Base-by-base conservation (phyloP, 2,888 invertebrate genomes). In the Aproaerema taeniolella region DNA sequence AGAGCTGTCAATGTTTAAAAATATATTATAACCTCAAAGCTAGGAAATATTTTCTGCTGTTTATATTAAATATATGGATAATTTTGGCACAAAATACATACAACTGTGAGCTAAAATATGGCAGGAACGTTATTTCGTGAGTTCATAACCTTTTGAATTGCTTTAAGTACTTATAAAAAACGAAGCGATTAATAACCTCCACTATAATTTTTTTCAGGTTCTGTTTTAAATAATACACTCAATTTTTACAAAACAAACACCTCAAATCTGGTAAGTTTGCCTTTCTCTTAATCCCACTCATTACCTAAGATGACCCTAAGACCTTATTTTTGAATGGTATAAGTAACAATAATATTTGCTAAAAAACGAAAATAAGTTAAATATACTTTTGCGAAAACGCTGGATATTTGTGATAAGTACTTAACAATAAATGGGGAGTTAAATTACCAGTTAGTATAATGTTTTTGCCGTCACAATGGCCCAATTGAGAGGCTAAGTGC, bases 101-200 rank as follows among this genome's bases (percentile, higher is more conserved):
- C n/a, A n/a, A n/a, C n/a, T n/a, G n/a, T n/a, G n/a, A n/a, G n/a
- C n/a, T 20, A 14, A 41, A 47, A n/a, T 15, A 71, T 72, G 82
- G 73, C 80, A 37, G 79, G 79, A 41, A 68, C 75, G 15, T 48
- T 83, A 47, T 74, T 81, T 49, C 77, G 82, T 79, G 55, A 69
- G 81, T 65, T 40, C 9, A 9, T n/a, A 9, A 26, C n/a, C 6
- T 3, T n/a, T 5, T 26, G 8, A 3, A 26, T 26, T 9, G 6
- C 4, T 15, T 20, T 24, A 7, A 26, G 7, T 12, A 29, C 12
- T 5, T 29, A 29, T 29, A 11, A 8, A 2, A 11, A 29, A 11
- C 12, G 11, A 24, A 24, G 24, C 15, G 5, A 15, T 14, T 16
- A 10, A 24, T n/a, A 24, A 24, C 10, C 9, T 24, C 2, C 2